Evolutionary conservation across 2,113 vertebrate genomes (phyloP).

Genomic region (Cryptomyrus ogoouensis): DNA sequence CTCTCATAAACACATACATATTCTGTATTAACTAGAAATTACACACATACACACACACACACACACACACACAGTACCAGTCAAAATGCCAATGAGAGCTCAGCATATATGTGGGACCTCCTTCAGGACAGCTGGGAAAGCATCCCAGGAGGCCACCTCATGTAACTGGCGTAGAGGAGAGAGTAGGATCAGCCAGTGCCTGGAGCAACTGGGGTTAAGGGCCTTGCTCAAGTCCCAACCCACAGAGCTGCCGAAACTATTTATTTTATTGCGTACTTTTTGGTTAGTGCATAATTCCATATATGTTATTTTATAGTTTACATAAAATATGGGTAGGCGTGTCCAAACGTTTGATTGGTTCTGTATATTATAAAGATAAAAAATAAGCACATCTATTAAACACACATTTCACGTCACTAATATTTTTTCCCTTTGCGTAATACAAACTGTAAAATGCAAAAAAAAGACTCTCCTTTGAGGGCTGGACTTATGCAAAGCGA

Average conservation of each 20-base stretch:
- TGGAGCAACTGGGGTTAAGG: neutral
- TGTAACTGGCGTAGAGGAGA: neutral
- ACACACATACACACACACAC: neutral
- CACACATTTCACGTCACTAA: neutral
- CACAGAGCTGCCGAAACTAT: neutral
- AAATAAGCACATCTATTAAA: neutral
- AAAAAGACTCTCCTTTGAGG: neutral
- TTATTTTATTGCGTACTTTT: neutral
- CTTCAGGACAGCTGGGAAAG: neutral
- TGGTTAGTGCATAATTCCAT: neutral
- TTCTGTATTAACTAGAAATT: neutral
- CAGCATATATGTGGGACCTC: neutral
- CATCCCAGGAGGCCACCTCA: neutral
- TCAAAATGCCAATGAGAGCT: neutral
- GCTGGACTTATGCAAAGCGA: neutral
- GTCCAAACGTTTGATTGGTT: neutral
- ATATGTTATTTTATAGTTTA: neutral
- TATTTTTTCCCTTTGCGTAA: neutral
- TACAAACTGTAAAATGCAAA: neutral
- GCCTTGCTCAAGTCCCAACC: neutral
- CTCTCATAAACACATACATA: neutral
- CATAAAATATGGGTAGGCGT: neutral
- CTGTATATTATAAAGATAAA: neutral
- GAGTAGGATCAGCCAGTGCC: neutral
- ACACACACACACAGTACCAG: neutral